Evolutionary conservation across 2,113 vertebrate genomes (phyloP).

Genomic region (Pelodiscus sinensis): DNA sequence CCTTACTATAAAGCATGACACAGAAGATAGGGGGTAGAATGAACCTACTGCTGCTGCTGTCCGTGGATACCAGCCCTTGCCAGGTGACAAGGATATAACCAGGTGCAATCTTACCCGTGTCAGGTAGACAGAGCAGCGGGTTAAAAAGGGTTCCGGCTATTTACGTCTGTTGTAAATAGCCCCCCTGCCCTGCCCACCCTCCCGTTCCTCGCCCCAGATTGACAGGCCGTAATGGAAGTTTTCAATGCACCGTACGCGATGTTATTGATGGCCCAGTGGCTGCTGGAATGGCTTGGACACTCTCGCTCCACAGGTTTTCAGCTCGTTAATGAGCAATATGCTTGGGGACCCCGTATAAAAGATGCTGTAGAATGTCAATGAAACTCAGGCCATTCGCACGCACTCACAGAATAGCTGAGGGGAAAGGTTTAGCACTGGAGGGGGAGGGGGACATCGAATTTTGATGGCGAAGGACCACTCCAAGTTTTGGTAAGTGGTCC

Average conservation of each 20-base stretch:
- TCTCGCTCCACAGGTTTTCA: neutral
- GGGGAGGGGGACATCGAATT: too few species aligned
- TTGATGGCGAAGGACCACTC: too few species aligned
- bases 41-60: neutral
- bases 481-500: too few species aligned
- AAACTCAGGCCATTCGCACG: neutral
- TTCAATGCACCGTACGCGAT: neutral
- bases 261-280: neutral
- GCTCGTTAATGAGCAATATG: neutral
- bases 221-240: neutral
- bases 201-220: neutral
- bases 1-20: neutral
- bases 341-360: neutral
- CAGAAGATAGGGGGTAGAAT: neutral
- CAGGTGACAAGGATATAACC: fast-evolving
- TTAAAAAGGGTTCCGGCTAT: too few species aligned
- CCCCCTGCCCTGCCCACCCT: neutral
- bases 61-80: neutral
- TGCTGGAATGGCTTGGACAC: fast-evolving
- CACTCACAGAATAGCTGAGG: too few species aligned
- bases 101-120: too few species aligned
- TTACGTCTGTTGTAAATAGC: neutral
- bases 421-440: neutral
- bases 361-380: neutral
- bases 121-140: neutral